A percentile compares a stretch with the other conserved stretches of the same genome.
Evolutionary conservation across 2,113 vertebrate genomes (phyloP).

Genomic region (Labrus mixtus): DNA sequence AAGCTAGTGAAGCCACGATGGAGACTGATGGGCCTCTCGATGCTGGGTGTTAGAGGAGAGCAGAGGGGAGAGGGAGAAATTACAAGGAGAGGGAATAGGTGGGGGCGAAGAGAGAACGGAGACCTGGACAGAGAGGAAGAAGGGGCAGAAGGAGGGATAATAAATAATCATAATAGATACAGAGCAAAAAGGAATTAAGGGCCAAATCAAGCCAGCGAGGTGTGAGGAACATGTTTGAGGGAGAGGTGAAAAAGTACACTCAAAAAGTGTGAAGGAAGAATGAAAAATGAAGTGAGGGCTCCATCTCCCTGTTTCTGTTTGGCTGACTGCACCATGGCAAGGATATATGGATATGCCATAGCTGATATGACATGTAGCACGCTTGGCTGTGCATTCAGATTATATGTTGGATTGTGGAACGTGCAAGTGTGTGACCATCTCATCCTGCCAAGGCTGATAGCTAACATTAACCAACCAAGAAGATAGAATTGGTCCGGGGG

Average conservation of each 20-base stretch:
- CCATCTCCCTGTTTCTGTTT: slow-evolving; percentile 41
- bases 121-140: slow-evolving; percentile 8
- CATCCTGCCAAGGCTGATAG: slow-evolving; percentile 53
- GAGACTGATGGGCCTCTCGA: slow-evolving; percentile 76
- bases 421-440: slow-evolving; percentile 50
- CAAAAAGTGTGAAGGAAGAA: slow-evolving; percentile 9
- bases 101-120: background rate
- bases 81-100: slow-evolving; percentile 45
- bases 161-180: background rate
- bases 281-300: slow-evolving; percentile 8
- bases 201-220: background rate
- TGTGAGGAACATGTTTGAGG: background rate
- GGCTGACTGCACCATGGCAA: slow-evolving; percentile 47
- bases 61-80: slow-evolving; percentile 45
- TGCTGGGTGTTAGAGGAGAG: slow-evolving; percentile 55
- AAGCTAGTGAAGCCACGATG: slow-evolving; percentile 55
- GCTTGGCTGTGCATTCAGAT: slow-evolving; percentile 69
- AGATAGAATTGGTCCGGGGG: slow-evolving; percentile 43
- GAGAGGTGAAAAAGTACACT: slow-evolving; percentile 15
- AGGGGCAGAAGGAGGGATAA: background rate
- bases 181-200: slow-evolving; percentile 9
- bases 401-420: slow-evolving; percentile 56
- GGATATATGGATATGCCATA: slow-evolving; percentile 62
- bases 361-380: slow-evolving; percentile 64
- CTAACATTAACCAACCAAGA: slow-evolving; percentile 60